Evolutionary conservation across 1,140 invertebrate species (phyloP), one percentile per base, ranked within the genome.

Genomic region (Drosophila arawakana): DNA sequence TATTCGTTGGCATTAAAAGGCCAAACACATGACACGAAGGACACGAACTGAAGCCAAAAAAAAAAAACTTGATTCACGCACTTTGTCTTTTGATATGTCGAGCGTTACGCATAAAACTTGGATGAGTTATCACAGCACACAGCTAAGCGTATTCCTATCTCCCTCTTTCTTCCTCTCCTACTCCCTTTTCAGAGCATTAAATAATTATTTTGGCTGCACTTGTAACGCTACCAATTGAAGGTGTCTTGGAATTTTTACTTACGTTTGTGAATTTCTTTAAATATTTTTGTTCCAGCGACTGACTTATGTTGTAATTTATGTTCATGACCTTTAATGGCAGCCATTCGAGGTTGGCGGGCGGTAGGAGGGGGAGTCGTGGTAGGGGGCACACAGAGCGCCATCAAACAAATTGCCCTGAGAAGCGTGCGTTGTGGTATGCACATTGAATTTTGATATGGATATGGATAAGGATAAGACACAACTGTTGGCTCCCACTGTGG

Each of bases 371-470:
- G 8, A 37, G 15, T 50, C 4, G 10, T 21, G 11, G 18, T 13
- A 7, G 30, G 44, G n/a, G 46, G 58, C 50, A 75, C 73, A 76
- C 59, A 61, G 69, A 80, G 76, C 77, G 82, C 83, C 82, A 88
- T 88, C 83, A 89, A 89, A 78, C 84, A 88, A 88, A 89, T 88
- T 88, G 84, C 62, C 80, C 25, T 52, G 62, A 61, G 65, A 69
- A 72, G 71, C 71, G 74, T 74, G 75, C 59, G 57, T 44, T 66
- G 68, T 65, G 43, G 80, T 71, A 88, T 84, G 84, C 84, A 84
- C 84, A 88, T 88, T 89, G 84, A 88, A 88, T 88, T 88, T 81
- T 84, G 80, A 88, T 89, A 80, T 67, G 84, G 76, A 81, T 81
- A 72, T 73, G 76, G 30, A 76, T 60, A 25, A 49, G 58, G 47